Evolutionary conservation across 2,888 invertebrate genomes (phyloP), one percentile per base, ranked within the genome.

Genomic region (Nomada lathburiana): DNA sequence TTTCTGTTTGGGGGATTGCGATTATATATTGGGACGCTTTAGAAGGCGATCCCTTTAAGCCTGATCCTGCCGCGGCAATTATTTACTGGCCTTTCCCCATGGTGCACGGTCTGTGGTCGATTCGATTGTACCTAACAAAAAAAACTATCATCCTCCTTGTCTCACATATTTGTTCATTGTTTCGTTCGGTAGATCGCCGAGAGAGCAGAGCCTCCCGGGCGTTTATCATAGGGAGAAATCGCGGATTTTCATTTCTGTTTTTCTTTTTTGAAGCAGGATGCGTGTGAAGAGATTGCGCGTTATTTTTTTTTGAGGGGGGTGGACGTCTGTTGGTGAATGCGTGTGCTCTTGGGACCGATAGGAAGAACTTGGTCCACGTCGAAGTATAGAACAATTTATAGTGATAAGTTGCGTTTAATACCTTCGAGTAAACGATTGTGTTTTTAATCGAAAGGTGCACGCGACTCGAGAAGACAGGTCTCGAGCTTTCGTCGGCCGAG

Each of bases 21-120:
- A 7, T 36, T 5, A 7, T 36, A 36, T 36, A 36, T 36, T 36
- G 36, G 36, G 36, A 5, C 36, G 36, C 7, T 7, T 7, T 36
- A 7, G 36, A 9, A 7, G 36, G 36, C 36, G 29, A 47, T 10
- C 2, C 47, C 47, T 47, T 47, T 47, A 47, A 13, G 13, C 16
- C 47, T 62, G 7, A 63, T 18, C 20, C 42, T 18, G 18, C 13
- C 26, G 23, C 20, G 18, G 13, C n/a, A 62, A 11, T 52, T 47
- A 74, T 64, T 23, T 36, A 36, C 50, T 1, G 5, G 47, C 47
- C 55, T 72, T 64, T 63, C 76, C 13, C 68, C 68, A 69, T 73
- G 65, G 29, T 62, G 72, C 60, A 77, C 57, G 52, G 57, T 76
- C 53, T 62, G 23, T 70, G 62, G 50, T 67, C 36, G 71, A 63